Conservation (phyloP, 1,140 invertebrate species). For the Camponotus pennsylvanicus region DNA sequence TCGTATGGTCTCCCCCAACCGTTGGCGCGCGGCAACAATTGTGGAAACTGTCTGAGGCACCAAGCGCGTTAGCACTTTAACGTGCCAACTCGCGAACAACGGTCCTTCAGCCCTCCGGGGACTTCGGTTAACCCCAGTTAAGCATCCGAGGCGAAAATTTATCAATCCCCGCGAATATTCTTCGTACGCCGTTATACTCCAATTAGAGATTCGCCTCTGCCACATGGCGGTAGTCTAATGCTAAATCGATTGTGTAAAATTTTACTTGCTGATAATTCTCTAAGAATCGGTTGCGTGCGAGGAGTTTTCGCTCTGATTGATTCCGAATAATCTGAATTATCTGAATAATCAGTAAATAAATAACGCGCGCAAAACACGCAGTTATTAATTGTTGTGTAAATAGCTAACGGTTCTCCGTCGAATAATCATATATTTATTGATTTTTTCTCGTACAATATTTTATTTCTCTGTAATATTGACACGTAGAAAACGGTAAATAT, state of each 20-base stretch:
- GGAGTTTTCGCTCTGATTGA: background rate
- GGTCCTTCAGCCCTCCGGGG: background rate
- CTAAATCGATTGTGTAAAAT: conserved; percentile 8
- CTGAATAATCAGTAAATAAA: background rate
- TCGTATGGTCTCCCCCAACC: background rate
- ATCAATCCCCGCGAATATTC: conserved; percentile 34
- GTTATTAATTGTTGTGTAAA: conserved; percentile 21
- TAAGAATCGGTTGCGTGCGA: background rate
- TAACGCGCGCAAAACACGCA: background rate
- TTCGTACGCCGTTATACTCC: background rate
- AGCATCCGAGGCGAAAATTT: conserved; percentile 28
- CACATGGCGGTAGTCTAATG: background rate
- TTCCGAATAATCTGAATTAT: background rate
- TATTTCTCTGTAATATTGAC: background rate
- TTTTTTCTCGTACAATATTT: background rate
- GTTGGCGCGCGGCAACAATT: conserved; percentile 24
- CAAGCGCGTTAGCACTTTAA: conserved; percentile 36
- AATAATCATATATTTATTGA: background rate
- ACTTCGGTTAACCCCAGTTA: conserved; percentile 34
- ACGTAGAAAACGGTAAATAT: background rate
- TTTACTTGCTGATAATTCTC: background rate
- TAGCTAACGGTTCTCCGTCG: too few species aligned
- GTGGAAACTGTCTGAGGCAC: conserved; percentile 48
- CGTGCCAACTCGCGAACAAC: conserved; percentile 28
- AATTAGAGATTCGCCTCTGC: conserved; percentile 17